Conservation (phyloP, 2,797 vertebrate species). For the Luscinia luscinia region DNA sequence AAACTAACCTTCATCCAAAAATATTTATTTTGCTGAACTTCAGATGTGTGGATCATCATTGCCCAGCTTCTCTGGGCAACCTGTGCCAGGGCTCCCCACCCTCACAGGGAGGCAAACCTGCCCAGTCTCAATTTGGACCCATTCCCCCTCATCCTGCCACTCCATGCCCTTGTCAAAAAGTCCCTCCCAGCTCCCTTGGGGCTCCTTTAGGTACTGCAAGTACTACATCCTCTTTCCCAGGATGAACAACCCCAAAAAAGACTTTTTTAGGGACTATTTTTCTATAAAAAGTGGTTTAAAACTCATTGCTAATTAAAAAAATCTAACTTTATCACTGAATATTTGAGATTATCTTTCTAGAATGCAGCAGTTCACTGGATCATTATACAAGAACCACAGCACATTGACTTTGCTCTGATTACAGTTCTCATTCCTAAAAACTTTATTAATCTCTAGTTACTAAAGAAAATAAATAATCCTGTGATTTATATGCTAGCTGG, state of each 20-base stretch:
- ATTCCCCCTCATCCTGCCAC: neutral
- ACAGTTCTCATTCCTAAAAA: constrained; percentile 18
- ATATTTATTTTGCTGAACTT: neutral
- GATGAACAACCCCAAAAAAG: neutral
- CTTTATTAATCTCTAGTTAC: neutral
- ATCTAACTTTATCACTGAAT: neutral
- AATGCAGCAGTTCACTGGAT: neutral
- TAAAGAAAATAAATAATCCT: constrained; percentile 17
- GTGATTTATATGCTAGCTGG: neutral
- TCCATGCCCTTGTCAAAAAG: neutral
- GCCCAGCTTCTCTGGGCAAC: neutral
- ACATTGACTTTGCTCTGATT: neutral
- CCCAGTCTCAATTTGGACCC: too few relatives aligned
- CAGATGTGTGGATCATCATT: neutral
- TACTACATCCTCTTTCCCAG: neutral
- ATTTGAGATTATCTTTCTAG: neutral
- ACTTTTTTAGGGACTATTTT: neutral
- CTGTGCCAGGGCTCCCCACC: neutral
- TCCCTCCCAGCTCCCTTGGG: neutral
- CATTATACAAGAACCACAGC: neutral
- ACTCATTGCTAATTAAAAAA: neutral
- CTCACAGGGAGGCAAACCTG: neutral
- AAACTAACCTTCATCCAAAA: neutral
- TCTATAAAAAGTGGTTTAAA: neutral
- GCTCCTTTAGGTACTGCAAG: neutral